Evolutionary conservation across 2,113 vertebrate species (phyloP).

Genomic region (Nyctibius bracteatus): DNA sequence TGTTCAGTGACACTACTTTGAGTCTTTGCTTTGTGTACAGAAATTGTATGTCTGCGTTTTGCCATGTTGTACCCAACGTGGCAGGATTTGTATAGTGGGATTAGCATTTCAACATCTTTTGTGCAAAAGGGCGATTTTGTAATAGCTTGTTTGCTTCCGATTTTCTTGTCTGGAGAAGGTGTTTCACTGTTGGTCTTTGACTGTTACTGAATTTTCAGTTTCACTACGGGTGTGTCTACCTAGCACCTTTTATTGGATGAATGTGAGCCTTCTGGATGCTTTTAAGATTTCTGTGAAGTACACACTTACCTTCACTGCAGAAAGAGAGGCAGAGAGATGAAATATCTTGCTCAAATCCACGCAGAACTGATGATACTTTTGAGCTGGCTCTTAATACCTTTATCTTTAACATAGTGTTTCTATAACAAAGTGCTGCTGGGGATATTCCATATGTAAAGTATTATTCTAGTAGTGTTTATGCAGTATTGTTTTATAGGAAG

Average conservation of each 20-base stretch:
- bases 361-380: background rate
- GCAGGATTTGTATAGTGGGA: background rate
- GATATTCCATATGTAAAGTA: background rate
- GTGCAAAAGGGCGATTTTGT: background rate
- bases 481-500: background rate
- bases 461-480: background rate
- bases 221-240: background rate
- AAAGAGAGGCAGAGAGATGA: background rate
- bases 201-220: background rate
- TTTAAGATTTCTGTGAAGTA: background rate
- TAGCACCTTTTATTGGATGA: background rate
- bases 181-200: background rate
- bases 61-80: background rate
- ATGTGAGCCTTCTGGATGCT: background rate
- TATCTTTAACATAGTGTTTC: background rate
- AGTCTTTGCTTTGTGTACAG: constrained; percentile 12
- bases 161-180: background rate
- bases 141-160: background rate
- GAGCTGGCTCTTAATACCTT: background rate
- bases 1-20: constrained; percentile 29
- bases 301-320: background rate
- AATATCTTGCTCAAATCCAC: background rate
- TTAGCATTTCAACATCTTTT: background rate
- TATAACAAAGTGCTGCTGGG: background rate
- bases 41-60: constrained; percentile 21